A percentile compares a stretch with the other conserved stretches of the same genome.
These are phyloP conservation scores for Oxyruncus cristatus DNA, from an alignment of 2,113 vertebrate genomes.

Conservation along the genomic window DNA sequence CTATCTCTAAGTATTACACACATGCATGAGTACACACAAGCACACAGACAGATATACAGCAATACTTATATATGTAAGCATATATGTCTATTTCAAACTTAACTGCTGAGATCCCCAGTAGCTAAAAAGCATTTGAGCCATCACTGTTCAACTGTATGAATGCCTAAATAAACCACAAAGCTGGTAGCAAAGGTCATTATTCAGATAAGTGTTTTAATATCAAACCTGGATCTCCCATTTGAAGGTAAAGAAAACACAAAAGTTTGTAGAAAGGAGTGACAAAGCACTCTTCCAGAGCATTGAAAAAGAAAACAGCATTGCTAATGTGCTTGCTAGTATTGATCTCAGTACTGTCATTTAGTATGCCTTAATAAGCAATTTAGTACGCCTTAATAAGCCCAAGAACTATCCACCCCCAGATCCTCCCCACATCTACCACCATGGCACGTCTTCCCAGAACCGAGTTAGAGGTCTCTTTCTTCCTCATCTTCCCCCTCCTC, in stretches of 20 bases:
- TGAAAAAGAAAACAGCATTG: neutral
- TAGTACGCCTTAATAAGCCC: neutral
- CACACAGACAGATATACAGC: neutral
- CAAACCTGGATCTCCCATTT: neutral
- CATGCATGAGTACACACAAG: fast-evolving
- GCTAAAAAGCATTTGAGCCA: neutral
- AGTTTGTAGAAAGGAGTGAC: neutral
- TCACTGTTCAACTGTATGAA: neutral
- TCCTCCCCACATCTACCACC: no score
- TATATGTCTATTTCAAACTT: neutral
- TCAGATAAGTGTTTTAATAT: neutral
- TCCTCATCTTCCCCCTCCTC: no score
- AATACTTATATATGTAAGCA: neutral
- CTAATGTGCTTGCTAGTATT: neutral
- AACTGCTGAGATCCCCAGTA: neutral
- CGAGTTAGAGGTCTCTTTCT: no score
- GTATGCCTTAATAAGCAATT: neutral
- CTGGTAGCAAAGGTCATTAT: neutral
- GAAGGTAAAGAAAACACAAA: neutral
- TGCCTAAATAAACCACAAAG: neutral
- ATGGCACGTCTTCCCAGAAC: no score
- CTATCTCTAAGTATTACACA: neutral
- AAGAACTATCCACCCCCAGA: no score
- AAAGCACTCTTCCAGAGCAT: neutral
- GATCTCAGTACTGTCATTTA: neutral